These are phyloP conservation scores for Manduca sexta DNA, from an alignment of 1,140 invertebrate species.

Conservation along the genomic window DNA sequence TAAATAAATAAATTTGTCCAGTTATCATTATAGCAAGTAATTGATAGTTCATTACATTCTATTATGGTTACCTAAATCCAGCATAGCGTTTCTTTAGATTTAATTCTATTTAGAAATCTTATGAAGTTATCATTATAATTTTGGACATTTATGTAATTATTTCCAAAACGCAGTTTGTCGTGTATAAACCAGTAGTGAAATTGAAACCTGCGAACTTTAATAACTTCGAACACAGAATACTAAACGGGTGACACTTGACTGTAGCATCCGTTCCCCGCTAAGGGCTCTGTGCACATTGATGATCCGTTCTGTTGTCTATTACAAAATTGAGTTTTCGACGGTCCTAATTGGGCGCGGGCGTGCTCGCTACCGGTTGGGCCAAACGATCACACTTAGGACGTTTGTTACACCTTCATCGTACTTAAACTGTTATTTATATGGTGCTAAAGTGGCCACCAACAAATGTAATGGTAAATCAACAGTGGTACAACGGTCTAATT, in stretches of 20 bases:
- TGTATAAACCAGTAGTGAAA: too few species aligned
- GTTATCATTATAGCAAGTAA: too few species aligned
- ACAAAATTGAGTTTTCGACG: conserved; percentile 10
- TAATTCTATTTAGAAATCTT: too few species aligned
- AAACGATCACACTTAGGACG: conserved; percentile 20
- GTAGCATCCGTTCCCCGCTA: not conserved
- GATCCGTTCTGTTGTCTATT: conserved; percentile 1
- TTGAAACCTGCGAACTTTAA: too few species aligned
- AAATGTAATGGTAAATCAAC: conserved; percentile 2
- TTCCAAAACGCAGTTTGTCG: too few species aligned
- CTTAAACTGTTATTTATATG: conserved; percentile 14
- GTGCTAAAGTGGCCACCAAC: conserved; percentile 11
- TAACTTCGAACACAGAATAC: too few species aligned
- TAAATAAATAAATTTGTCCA: too few species aligned
- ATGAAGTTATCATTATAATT: too few species aligned
- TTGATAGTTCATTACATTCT: too few species aligned
- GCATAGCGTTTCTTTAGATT: too few species aligned
- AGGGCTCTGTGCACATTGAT: not conserved
- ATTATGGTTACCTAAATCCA: too few species aligned
- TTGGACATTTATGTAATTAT: too few species aligned
- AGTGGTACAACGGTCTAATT: conserved; percentile 4
- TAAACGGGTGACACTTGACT: not conserved
- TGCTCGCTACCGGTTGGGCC: conserved; percentile 4
- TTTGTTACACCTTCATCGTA: conserved; percentile 6
- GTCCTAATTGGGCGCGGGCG: conserved; percentile 14